These are phyloP conservation scores for Phenganax marumi DNA, from an alignment of 92 coral and sea anemone species.

Conservation along the genomic window DNA sequence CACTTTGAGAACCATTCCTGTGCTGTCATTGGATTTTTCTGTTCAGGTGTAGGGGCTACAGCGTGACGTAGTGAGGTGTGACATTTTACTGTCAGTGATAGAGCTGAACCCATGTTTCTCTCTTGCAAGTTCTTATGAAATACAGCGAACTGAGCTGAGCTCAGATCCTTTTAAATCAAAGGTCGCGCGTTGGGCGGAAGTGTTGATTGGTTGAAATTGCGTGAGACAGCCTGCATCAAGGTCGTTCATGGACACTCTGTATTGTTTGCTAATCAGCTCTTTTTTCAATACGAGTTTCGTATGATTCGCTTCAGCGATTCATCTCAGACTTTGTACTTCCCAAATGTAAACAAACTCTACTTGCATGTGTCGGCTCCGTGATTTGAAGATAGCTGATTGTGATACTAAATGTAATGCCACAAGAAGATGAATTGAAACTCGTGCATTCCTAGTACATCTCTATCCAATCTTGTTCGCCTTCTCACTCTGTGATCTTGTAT, in stretches of 20 bases:
- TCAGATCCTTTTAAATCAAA: slow-evolving; percentile 18
- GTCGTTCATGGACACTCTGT: slow-evolving; percentile 36
- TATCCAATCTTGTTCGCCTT: too few species aligned
- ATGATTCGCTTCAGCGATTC: slow-evolving; percentile 28
- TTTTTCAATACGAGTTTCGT: slow-evolving; percentile 2
- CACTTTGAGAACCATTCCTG: slow-evolving; percentile 31
- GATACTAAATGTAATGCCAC: background rate
- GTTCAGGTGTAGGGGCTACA: background rate
- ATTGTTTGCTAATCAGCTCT: slow-evolving; percentile 33
- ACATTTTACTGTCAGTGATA: slow-evolving; percentile 28
- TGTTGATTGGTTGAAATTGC: slow-evolving; percentile 23
- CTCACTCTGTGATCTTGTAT: too few species aligned
- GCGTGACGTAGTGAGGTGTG: slow-evolving; percentile 28
- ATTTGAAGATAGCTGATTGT: background rate
- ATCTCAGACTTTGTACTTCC: slow-evolving; percentile 35
- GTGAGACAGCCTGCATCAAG: slow-evolving; percentile 17
- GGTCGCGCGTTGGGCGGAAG: slow-evolving; percentile 33
- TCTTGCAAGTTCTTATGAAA: background rate
- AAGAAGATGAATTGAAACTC: too few species aligned
- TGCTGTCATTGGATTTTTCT: slow-evolving; percentile 7
- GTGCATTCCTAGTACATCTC: too few species aligned
- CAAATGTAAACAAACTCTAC: slow-evolving; percentile 21
- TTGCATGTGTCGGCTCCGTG: slow-evolving; percentile 14
- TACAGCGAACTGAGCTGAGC: background rate
- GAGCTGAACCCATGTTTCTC: slow-evolving; percentile 8